phyloP scores from a whole-genome alignment of 1,140 invertebrate species.

The Diachasma alloeum region DNA sequence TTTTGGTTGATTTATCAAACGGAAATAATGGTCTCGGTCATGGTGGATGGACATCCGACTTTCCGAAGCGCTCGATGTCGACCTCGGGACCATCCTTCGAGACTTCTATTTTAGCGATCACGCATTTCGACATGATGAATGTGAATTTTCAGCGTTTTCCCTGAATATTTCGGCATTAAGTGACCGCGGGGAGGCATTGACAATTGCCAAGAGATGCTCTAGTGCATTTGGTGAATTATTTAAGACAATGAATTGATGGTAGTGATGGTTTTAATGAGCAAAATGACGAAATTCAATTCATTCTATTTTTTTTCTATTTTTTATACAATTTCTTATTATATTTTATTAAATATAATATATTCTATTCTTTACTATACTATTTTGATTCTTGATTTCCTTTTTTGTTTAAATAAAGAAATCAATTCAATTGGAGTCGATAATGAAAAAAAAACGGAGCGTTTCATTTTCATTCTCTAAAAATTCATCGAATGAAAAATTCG shows the following conservation, averaged over 20 bases:
- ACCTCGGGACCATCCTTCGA: conserved; percentile 53
- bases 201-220: background rate
- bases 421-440: no score
- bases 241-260: background rate
- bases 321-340: no score
- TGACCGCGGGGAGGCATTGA: background rate
- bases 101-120: conserved; percentile 55
- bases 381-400: no score
- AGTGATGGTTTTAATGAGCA: background rate
- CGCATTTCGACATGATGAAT: conserved; percentile 57
- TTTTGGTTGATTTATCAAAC: background rate
- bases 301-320: background rate
- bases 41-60: background rate
- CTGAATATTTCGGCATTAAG: background rate
- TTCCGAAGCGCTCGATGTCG: conserved; percentile 36
- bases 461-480: no score
- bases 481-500: background rate
- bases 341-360: no score
- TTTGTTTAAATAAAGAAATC: no score
- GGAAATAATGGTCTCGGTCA: conserved; percentile 15
- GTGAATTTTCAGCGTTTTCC: conserved; percentile 56
- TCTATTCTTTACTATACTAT: no score
- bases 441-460: no score
- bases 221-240: conserved; percentile 5
- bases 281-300: background rate